These are phyloP conservation scores for Thinocorus orbignyianus DNA, from an alignment of 2,113 vertebrate genomes.

Conservation along the genomic window DNA sequence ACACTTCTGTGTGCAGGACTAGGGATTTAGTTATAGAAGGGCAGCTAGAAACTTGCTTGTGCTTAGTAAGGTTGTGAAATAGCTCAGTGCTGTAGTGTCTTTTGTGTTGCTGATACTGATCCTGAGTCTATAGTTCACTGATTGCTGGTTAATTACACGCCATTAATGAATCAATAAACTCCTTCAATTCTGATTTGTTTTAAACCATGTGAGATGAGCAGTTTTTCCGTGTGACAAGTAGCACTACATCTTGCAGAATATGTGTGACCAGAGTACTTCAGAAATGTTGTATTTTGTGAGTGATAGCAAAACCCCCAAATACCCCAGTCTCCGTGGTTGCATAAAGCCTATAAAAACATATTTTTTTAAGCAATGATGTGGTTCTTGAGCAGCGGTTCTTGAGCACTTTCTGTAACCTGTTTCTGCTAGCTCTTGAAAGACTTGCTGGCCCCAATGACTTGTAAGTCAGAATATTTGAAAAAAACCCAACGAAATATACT, in stretches of 20 bases:
- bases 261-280: background rate
- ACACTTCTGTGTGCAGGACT: fast-evolving
- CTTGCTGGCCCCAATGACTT: background rate
- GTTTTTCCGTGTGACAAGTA: background rate
- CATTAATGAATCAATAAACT: conserved; percentile 17
- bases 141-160: background rate
- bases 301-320: background rate
- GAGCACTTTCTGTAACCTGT: background rate
- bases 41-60: background rate
- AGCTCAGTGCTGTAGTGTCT: background rate
- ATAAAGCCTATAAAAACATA: background rate
- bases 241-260: background rate
- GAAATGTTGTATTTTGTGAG: background rate
- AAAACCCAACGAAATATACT: background rate
- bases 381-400: too few species aligned
- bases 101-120: background rate
- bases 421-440: background rate
- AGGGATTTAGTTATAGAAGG: background rate
- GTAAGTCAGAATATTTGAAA: background rate
- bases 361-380: background rate
- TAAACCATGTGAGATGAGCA: background rate
- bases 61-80: background rate
- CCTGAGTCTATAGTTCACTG: background rate
- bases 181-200: conserved; percentile 5
- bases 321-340: background rate